phyloP scores from a whole-genome alignment of 2,113 vertebrate genomes.

The Ophthalmolycus amberensis region DNA sequence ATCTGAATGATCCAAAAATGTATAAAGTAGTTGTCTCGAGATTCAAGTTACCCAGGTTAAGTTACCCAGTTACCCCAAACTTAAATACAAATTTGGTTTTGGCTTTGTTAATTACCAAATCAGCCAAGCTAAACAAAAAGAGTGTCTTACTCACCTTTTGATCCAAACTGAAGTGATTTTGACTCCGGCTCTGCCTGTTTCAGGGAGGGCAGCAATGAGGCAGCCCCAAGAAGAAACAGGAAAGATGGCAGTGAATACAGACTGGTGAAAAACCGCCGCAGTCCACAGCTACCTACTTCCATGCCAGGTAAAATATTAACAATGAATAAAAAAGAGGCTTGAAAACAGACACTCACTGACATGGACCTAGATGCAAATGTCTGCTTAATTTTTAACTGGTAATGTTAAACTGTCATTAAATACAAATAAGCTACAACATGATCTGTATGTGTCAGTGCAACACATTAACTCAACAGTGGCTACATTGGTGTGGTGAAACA shows the following conservation, averaged over 20 bases:
- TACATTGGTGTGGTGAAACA: not conserved
- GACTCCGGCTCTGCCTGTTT: slow-evolving; percentile 35
- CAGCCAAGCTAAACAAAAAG: not conserved
- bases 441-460: not conserved
- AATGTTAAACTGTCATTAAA: not conserved
- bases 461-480: not conserved
- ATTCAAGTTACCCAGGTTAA: slow-evolving; percentile 2
- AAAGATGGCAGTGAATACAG: slow-evolving; percentile 95
- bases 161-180: not conserved
- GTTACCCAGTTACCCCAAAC: not conserved
- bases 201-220: slow-evolving; percentile 85
- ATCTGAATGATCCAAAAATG: not conserved
- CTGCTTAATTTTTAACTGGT: not conserved
- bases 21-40: not conserved
- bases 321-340: not conserved
- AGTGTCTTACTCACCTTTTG: not conserved
- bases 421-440: not conserved
- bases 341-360: not conserved
- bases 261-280: slow-evolving; percentile 91
- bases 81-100: not conserved
- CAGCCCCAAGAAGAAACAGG: slow-evolving; percentile 76
- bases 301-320: slow-evolving; percentile 87
- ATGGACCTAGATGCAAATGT: not conserved
- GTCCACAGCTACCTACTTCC: slow-evolving; percentile 84
- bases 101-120: not conserved